Evolutionary conservation across 2,888 invertebrate species (phyloP).

Genomic region (Hydriomena furcata): DNA sequence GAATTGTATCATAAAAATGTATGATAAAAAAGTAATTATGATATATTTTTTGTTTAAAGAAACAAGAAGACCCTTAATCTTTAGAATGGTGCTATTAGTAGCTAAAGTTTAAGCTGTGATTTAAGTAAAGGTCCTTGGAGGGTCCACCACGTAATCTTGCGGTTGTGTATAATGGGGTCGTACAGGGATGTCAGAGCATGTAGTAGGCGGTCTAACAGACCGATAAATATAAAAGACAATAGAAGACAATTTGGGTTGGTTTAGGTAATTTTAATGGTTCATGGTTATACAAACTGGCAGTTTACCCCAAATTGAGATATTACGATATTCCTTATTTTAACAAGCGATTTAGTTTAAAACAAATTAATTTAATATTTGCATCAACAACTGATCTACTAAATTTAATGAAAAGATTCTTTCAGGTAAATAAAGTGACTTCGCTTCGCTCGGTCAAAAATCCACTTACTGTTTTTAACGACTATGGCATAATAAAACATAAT

Average conservation of each 20-base stretch:
- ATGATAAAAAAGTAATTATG: not conserved
- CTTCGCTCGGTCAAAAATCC: too few relatives aligned
- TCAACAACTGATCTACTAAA: too few relatives aligned
- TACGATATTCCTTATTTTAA: too few relatives aligned
- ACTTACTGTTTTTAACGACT: too few relatives aligned
- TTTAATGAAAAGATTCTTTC: too few relatives aligned
- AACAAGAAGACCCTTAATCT: not conserved
- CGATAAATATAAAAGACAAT: conserved; percentile 5
- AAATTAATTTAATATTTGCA: too few relatives aligned
- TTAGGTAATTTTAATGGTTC: not conserved
- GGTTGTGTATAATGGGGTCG: conserved; percentile 23
- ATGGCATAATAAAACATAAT: too few relatives aligned
- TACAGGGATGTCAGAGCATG: conserved; percentile 10
- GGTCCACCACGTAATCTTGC: conserved; percentile 19
- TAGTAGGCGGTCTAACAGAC: conserved; percentile 13
- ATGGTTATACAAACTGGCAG: too few relatives aligned
- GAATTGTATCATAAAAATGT: not conserved
- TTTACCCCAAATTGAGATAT: too few relatives aligned
- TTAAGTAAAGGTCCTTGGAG: conserved; percentile 16
- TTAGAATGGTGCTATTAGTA: conserved; percentile 1
- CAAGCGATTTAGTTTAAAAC: too few relatives aligned
- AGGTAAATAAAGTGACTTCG: too few relatives aligned
- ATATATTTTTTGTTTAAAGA: not conserved
- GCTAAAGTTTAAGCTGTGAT: conserved; percentile 15
- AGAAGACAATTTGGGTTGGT: not conserved